Evolutionary conservation across 2,113 vertebrate genomes (phyloP).

Genomic region (Sapajus apella): DNA sequence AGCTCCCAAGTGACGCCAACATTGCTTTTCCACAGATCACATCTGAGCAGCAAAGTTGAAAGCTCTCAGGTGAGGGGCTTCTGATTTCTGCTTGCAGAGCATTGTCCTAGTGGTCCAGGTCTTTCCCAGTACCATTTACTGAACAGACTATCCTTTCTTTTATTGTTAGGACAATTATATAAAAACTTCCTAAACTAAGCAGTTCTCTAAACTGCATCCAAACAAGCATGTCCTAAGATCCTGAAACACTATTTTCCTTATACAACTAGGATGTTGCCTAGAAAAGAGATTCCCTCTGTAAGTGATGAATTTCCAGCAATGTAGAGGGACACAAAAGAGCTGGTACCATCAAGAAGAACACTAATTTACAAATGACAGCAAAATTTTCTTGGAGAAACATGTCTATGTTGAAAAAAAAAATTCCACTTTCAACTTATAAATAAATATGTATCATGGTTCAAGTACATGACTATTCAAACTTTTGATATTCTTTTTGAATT

Average conservation of each 20-base stretch:
- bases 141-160: too few relatives aligned
- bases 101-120: background rate
- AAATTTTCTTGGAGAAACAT: background rate
- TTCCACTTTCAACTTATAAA: background rate
- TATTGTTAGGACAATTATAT: background rate
- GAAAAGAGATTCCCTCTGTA: background rate
- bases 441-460: background rate
- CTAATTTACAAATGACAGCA: background rate
- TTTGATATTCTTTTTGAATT: background rate
- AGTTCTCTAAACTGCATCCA: background rate
- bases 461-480: background rate
- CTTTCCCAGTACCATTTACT: too few relatives aligned
- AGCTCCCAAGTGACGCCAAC: background rate
- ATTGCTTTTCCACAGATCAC: too few relatives aligned
- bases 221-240: background rate
- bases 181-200: background rate
- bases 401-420: background rate
- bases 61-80: accelerated
- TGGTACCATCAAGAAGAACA: background rate
- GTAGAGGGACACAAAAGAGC: background rate
- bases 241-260: background rate
- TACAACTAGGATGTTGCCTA: background rate
- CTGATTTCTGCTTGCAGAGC: background rate
- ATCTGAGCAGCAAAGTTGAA: background rate
- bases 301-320: background rate